Percentiles rank a stretch among this genome's conserved stretches.
phyloP scores from a whole-genome alignment of 2,888 invertebrate genomes.

The Ischnus inquisitorius region DNA sequence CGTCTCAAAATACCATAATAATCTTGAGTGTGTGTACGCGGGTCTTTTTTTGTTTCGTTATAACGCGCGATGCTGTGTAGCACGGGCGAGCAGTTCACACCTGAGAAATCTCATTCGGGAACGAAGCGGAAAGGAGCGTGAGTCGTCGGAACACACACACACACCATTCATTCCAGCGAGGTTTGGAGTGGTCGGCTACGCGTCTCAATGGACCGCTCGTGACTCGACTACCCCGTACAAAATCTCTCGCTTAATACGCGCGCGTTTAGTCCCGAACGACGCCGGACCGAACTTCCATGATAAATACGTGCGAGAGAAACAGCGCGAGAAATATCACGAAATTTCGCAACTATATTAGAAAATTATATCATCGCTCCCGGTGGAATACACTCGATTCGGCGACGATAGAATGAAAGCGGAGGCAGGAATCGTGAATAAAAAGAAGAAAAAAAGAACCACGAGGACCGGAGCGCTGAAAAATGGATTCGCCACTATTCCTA shows the following conservation, averaged over 20 bases:
- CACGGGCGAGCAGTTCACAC: background rate
- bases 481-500: conserved; percentile 59
- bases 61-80: background rate
- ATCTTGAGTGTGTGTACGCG: conserved; percentile 15
- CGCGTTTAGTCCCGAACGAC: background rate
- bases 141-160: conserved; percentile 17
- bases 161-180: conserved; percentile 31
- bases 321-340: conserved; percentile 12
- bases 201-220: conserved; percentile 42
- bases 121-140: conserved; percentile 13
- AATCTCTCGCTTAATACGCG: conserved; percentile 23
- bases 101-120: conserved; percentile 29
- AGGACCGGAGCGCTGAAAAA: conserved; percentile 41
- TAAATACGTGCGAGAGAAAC: conserved; percentile 4
- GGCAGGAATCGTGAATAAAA: background rate
- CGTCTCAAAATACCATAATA: background rate
- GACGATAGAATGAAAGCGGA: conserved; percentile 9
- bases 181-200: background rate
- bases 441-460: background rate
- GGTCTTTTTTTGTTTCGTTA: background rate
- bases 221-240: conserved; percentile 49
- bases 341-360: conserved; percentile 65
- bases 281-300: conserved; percentile 1
- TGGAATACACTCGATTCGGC: conserved; percentile 4
- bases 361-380: conserved; percentile 43